Conservation (phyloP, 2,888 invertebrate genomes). For the Syrista parreyssii region DNA sequence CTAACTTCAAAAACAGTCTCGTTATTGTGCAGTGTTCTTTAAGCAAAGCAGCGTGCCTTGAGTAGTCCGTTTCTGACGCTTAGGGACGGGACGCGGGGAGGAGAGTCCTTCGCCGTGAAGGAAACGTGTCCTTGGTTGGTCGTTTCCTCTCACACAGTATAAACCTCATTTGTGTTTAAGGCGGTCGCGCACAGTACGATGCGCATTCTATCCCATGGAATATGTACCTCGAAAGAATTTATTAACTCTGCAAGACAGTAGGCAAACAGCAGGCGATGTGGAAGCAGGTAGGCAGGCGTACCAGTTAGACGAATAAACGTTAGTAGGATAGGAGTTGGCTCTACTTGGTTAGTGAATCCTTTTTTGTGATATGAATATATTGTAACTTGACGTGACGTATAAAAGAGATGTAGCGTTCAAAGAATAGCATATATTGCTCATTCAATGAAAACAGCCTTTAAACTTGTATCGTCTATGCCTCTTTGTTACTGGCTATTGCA, state of each 20-base stretch:
- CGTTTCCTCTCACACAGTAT: neutral
- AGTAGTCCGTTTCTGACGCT: neutral
- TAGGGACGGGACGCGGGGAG: neutral
- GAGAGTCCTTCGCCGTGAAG: neutral
- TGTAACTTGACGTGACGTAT: neutral
- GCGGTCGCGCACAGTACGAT: neutral
- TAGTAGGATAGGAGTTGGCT: neutral
- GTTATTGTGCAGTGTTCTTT: neutral
- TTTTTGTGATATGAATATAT: neutral
- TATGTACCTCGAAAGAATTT: neutral
- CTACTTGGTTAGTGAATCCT: neutral
- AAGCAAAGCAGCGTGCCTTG: neutral
- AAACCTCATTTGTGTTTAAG: neutral
- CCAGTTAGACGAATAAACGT: neutral
- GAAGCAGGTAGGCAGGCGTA: neutral
- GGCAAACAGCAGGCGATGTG: neutral
- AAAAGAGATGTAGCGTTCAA: no score
- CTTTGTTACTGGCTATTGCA: constrained; percentile 41
- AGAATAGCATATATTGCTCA: no score
- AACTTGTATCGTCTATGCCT: constrained; percentile 19
- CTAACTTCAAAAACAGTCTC: neutral
- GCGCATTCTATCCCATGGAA: neutral
- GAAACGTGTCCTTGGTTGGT: neutral
- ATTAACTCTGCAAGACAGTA: neutral
- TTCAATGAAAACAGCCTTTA: no score